phyloP scores from a whole-genome alignment of 2,113 vertebrate species.

The Cynoglossus semilaevis region DNA sequence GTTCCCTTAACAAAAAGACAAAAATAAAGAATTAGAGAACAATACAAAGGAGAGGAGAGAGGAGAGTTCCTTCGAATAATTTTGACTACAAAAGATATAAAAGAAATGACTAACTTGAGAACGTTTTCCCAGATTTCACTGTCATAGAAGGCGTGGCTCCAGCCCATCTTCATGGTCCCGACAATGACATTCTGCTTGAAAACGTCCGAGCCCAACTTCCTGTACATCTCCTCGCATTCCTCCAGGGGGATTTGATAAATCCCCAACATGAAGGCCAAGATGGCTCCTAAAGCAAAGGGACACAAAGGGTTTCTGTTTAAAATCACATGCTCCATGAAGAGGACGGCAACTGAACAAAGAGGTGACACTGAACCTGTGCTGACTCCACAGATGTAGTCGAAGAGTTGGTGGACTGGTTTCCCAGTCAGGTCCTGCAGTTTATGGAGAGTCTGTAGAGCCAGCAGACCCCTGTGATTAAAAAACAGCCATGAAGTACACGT shows the following conservation, averaged over 20 bases:
- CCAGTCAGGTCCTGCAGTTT: conserved; percentile 89
- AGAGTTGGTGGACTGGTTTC: conserved; percentile 89
- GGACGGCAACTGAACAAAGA: neutral
- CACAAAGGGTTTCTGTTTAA: neutral
- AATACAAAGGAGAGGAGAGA: neutral
- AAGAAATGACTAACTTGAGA: conserved; percentile 84
- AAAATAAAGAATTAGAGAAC: neutral
- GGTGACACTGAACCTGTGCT: conserved; percentile 86
- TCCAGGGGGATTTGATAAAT: conserved; percentile 90
- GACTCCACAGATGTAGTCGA: conserved; percentile 97
- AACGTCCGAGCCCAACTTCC: conserved; percentile 90
- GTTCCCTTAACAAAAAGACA: conserved; percentile 79
- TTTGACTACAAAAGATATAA: neutral
- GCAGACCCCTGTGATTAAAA: conserved; percentile 78
- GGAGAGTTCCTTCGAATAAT: neutral
- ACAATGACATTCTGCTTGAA: conserved; percentile 97
- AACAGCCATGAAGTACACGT: too few relatives aligned
- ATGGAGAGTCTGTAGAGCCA: conserved; percentile 88
- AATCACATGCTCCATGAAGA: neutral
- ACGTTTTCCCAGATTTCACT: conserved; percentile 95
- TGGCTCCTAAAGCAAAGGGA: conserved; percentile 80
- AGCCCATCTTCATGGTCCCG: conserved; percentile 97
- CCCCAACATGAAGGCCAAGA: conserved; percentile 96
- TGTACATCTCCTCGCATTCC: conserved; percentile 93
- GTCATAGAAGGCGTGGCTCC: conserved; percentile 97